Evolutionary conservation across 2,888 invertebrate species (phyloP), one percentile per base, ranked within the genome.

Genomic region (Agonopterix arenella): DNA sequence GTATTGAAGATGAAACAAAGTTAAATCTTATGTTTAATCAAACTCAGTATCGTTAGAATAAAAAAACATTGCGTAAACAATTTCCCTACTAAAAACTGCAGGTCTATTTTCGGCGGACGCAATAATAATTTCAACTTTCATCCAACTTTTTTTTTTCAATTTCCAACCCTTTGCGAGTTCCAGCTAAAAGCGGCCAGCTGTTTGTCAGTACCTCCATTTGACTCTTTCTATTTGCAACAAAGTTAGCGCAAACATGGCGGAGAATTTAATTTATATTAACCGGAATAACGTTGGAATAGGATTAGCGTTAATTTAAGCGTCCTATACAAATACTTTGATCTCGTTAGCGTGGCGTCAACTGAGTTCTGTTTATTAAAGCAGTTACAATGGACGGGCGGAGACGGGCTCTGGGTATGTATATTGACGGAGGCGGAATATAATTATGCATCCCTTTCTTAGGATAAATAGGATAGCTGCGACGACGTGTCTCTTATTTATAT

Each of bases 241-340:
- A 61, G 60, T 62, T 60, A 45, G 48, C 50, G 52, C 54, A 53
- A 57, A 65, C 59, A 62, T 57, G 58, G 57, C 55, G 57, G 59
- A 53, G 64, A 71, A 71, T 75, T 70, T 65, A 71, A 76, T 74
- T 71, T 71, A 73, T 64, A 69, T 66, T 64, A 68, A 64, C 56
- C 61, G 58, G 53, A 61, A 60, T 61, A 61, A 64, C 61, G 59
- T 57, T 51, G 59, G 67, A 68, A 77, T 64, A 57, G 66, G 71
- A 74, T 76, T 73, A 75, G 61, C 60, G 62, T 63, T 66, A 73
- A 79, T 74, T 72, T 68, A 70, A 69, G 60, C 72, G 69, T 73
- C 71, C 74, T 69, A 68, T 70, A 63, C 70, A 74, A 77, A 79
- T 73, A 73, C 70, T 71, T 70, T 77, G 72, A 80, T 79, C 79